phyloP scores from a whole-genome alignment of 2,797 vertebrate genomes.

The Syncerus caffer region DNA sequence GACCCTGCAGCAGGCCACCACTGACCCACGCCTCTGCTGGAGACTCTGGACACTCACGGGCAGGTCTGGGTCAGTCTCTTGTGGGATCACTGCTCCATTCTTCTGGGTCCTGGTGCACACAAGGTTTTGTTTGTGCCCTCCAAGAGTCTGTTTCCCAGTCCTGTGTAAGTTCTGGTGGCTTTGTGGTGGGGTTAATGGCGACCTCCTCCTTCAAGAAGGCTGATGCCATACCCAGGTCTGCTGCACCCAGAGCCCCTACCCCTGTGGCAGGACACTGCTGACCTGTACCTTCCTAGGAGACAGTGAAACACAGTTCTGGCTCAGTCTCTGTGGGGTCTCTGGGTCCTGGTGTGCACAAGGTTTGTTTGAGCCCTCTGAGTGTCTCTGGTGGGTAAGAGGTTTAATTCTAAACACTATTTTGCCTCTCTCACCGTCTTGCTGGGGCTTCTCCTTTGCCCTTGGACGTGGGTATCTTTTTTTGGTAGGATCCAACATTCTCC shows the following conservation, averaged over 20 bases:
- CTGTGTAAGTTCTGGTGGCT: background rate
- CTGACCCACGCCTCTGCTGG: fast-evolving
- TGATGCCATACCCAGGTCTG: background rate
- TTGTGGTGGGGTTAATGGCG: background rate
- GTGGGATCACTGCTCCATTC: background rate
- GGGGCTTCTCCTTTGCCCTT: background rate
- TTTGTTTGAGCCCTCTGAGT: background rate
- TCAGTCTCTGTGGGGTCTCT: background rate
- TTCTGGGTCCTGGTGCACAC: background rate
- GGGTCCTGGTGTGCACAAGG: background rate
- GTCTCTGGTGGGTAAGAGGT: background rate
- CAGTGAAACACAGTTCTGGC: background rate
- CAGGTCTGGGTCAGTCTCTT: background rate
- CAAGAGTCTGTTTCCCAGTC: background rate
- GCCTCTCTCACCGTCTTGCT: background rate
- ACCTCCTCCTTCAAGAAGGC: background rate
- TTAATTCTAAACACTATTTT: background rate
- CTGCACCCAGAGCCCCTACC: background rate
- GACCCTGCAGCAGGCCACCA: background rate
- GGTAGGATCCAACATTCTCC: background rate
- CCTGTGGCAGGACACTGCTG: background rate
- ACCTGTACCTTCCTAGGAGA: background rate
- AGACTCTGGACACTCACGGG: background rate
- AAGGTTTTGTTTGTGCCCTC: background rate
- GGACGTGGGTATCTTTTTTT: background rate